Base-by-base conservation (phyloP, 2,797 vertebrate species). In the Tinamus major region DNA sequence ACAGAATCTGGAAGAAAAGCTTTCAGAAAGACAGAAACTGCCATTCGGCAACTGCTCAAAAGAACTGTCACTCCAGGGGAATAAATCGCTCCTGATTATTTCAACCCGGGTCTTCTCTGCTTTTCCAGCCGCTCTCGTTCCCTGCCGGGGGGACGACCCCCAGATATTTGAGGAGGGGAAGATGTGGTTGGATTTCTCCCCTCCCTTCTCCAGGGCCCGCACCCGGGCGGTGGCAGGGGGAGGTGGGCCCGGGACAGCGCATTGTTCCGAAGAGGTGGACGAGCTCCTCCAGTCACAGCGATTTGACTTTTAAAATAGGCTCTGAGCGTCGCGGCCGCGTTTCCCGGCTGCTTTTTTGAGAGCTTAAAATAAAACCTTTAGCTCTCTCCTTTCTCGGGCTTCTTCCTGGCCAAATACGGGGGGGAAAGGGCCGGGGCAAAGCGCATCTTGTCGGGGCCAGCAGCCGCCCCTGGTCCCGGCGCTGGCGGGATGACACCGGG, bases 1-100 rank as follows among this genome's bases (percentile, higher is more conserved):
- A 98, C 97, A 97, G 97, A 98, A 97, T 97, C 97, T 97, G 97
- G 97, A 97, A 98, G 97, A 98, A 98, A 98, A 97, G 97, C 98
- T 97, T 97, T 98, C 97, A 97, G 97, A 97, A 96, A 97, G 97
- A 97, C 97, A 98, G 97, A 98, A 98, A 98, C 98, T 98, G 97
- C 98, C 98, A 98, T 98, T 98, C 97, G 98, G 97, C 82, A 87
- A 97, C 96, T 68, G 97, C 97, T 98, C 98, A 98, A 98, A 98
- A 98, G 98, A 98, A 97, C 98, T 98, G 98, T 98, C 98, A 98
- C 97, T 98, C 98, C 95, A 62, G 84, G 82, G 91, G 97, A 96
- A 98, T 97, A 97, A 97, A 98, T 98, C 97, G 92, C 92, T 89
- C 95, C 95, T 95, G 97, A 97, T 97, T 97, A 97, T 96, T 97